These are phyloP conservation scores for Hormaphis cornu DNA, from an alignment of 1,140 invertebrate genomes.

Conservation along the genomic window DNA sequence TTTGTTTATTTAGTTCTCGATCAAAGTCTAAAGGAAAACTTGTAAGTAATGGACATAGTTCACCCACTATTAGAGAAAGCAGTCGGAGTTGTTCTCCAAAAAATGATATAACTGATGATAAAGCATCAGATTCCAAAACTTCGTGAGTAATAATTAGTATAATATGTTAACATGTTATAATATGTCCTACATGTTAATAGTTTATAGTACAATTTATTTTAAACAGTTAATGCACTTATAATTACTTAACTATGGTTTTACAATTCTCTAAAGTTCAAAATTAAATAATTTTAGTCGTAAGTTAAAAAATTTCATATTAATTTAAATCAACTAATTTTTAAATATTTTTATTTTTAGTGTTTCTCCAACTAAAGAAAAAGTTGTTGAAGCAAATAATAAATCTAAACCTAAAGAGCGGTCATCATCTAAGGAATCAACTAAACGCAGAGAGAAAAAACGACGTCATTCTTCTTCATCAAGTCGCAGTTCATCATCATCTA, in stretches of 20 bases:
- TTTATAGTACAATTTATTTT: no score
- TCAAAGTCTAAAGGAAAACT: constrained; percentile 22
- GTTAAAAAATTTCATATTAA: no score
- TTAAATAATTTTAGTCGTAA: no score
- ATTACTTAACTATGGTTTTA: no score
- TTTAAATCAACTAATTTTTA: neutral
- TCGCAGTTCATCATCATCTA: constrained; percentile 20
- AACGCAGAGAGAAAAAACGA: neutral
- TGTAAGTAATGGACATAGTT: constrained; percentile 26
- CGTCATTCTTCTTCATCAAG: constrained; percentile 23
- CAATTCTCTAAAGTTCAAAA: no score
- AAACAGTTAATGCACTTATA: no score
- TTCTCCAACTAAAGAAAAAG: neutral
- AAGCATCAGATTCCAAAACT: neutral
- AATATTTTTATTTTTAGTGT: neutral
- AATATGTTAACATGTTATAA: neutral
- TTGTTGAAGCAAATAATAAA: constrained; percentile 11
- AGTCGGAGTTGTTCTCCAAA: constrained; percentile 9
- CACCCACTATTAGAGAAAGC: neutral
- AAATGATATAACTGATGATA: constrained; percentile 12
- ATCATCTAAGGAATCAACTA: constrained; percentile 3
- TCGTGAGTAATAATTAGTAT: constrained; percentile 1
- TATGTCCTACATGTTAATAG: no score
- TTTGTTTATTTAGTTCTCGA: neutral
- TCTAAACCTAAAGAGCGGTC: constrained; percentile 20